Conservation (phyloP, 2,113 vertebrate species). For the Piprites chloris region DNA sequence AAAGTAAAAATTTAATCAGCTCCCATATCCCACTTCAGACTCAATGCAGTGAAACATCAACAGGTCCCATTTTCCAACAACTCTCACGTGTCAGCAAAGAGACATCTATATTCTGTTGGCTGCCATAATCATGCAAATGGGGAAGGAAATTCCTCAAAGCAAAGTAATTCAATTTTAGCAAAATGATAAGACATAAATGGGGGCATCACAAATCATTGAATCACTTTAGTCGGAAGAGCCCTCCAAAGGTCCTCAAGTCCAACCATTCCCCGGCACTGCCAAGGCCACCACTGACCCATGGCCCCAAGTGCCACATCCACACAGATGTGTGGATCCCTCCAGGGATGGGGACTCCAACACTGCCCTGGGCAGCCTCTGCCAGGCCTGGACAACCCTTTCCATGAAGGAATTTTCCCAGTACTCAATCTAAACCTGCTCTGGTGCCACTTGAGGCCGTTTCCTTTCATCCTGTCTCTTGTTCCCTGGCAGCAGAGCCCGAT, state of each 20-base stretch:
- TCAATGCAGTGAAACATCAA: not conserved
- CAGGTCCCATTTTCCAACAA: not conserved
- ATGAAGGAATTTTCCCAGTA: not conserved
- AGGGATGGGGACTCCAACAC: not conserved
- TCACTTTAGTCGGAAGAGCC: not conserved
- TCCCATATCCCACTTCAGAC: not conserved
- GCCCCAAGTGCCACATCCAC: not conserved
- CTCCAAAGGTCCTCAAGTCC: accelerated
- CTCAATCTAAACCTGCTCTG: accelerated
- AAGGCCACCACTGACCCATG: not conserved
- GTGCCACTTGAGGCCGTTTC: accelerated
- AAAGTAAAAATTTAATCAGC: not conserved
- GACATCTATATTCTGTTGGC: not conserved
- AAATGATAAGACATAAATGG: not conserved
- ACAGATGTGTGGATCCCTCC: too few relatives aligned
- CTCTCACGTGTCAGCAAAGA: accelerated
- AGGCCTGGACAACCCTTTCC: not conserved
- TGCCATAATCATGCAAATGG: accelerated
- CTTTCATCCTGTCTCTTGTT: not conserved
- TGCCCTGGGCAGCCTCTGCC: not conserved
- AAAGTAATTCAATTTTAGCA: not conserved
- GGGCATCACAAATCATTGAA: too few relatives aligned
- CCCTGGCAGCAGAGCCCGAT: not conserved
- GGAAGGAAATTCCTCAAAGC: not conserved
- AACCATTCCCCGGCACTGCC: not conserved